These are phyloP conservation scores for Aphidius colemani DNA, from an alignment of 2,888 invertebrate species.

Conservation along the genomic window DNA sequence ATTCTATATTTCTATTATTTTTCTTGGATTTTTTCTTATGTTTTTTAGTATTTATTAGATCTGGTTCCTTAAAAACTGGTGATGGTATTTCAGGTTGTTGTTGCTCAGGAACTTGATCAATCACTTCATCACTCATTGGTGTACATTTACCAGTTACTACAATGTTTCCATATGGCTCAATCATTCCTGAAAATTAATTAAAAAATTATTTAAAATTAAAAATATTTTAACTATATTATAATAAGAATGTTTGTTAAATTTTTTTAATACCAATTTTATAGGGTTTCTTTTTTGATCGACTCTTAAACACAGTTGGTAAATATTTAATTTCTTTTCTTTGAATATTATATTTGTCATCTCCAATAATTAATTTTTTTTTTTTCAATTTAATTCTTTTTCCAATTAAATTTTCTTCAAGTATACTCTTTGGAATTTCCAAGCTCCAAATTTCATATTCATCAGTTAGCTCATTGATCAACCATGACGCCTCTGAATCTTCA, in stretches of 20 bases:
- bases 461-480: slow-evolving; percentile 29
- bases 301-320: slow-evolving; percentile 35
- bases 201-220: neutral
- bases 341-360: slow-evolving; percentile 33
- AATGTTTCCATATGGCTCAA: slow-evolving; percentile 30
- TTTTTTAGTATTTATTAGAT: neutral
- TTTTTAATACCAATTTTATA: slow-evolving; percentile 37
- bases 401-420: slow-evolving; percentile 26
- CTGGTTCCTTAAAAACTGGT: slow-evolving; percentile 7
- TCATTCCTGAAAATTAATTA: slow-evolving; percentile 28
- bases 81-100: neutral
- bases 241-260: neutral
- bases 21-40: neutral
- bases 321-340: slow-evolving; percentile 24
- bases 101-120: neutral
- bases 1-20: neutral
- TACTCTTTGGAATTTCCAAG: slow-evolving; percentile 38
- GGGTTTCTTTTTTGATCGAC: slow-evolving; percentile 25
- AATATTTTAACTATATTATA: neutral
- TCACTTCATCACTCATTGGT: neutral
- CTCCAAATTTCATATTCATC: slow-evolving; percentile 41
- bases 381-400: slow-evolving; percentile 35
- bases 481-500: slow-evolving; percentile 19
- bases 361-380: slow-evolving; percentile 34
- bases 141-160: slow-evolving; percentile 17